Conservation (phyloP, 2,888 invertebrate genomes). For the Stenolophus ochropezus region DNA sequence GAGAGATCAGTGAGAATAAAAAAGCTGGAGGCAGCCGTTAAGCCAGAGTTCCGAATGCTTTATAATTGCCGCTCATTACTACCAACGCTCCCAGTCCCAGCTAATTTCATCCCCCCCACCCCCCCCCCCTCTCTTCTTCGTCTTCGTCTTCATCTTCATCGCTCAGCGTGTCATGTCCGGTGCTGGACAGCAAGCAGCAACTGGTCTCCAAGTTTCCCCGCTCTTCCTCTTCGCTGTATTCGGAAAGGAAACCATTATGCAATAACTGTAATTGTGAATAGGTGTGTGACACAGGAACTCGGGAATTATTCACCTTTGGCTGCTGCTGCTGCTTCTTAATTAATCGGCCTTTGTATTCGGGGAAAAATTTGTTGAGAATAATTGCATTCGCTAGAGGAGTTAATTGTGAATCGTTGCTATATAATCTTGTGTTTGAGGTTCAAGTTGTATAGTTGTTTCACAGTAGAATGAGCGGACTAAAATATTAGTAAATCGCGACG, state of each 20-base stretch:
- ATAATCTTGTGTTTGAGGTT: no score
- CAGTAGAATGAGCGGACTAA: no score
- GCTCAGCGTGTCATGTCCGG: conserved; percentile 10
- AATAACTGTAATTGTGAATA: conserved; percentile 32
- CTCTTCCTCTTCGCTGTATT: not conserved
- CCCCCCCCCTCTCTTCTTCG: not conserved
- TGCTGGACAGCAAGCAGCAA: not conserved
- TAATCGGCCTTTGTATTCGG: no score
- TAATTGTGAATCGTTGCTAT: no score
- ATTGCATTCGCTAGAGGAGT: no score
- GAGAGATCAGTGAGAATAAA: not conserved
- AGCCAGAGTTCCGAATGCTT: conserved; percentile 43
- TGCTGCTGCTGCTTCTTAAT: no score
- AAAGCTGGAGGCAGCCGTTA: not conserved
- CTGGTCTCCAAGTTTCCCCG: conserved; percentile 6
- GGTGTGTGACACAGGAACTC: conserved; percentile 6
- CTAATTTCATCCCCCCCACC: conserved; percentile 35
- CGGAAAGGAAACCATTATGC: conserved; percentile 34
- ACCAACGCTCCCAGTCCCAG: conserved; percentile 47
- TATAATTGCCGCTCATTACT: conserved; percentile 52
- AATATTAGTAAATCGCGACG: no score
- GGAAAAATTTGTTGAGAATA: no score
- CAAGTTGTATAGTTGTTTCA: no score
- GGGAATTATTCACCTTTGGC: not conserved
- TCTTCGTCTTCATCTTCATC: not conserved